Conservation (phyloP, 1,140 invertebrate species). For the Solen grandis region DNA sequence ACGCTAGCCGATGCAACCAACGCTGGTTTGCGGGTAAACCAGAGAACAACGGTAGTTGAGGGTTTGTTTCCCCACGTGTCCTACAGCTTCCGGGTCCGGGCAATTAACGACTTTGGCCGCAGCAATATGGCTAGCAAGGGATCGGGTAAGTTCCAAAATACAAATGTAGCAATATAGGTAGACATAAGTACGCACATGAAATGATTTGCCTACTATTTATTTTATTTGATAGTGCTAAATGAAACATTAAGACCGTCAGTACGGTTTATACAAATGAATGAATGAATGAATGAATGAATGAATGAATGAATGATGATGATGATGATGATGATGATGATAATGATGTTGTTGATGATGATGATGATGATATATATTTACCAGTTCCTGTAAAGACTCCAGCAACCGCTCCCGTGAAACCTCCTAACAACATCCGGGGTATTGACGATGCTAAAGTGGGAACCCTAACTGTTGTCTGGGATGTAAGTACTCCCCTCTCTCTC, state of each 20-base stretch:
- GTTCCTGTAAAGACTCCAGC: slow-evolving; percentile 58
- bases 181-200: background rate
- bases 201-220: background rate
- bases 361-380: slow-evolving; percentile 28
- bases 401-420: slow-evolving; percentile 48
- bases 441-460: slow-evolving; percentile 69
- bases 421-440: slow-evolving; percentile 63
- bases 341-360: background rate
- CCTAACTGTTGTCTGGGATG: slow-evolving; percentile 66
- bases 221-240: background rate
- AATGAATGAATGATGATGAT: background rate
- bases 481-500: slow-evolving; percentile 54
- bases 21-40: slow-evolving; percentile 20
- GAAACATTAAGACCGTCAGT: background rate
- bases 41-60: slow-evolving; percentile 8
- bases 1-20: slow-evolving; percentile 10
- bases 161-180: background rate
- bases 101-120: slow-evolving; percentile 21
- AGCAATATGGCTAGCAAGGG: slow-evolving; percentile 34
- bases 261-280: background rate
- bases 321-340: background rate
- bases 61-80: slow-evolving; percentile 26
- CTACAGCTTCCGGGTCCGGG: slow-evolving; percentile 43
- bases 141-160: slow-evolving; percentile 31
- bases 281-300: background rate